Evolutionary conservation across 2,888 invertebrate species (phyloP).

Genomic region (Trichogramma evanescens): DNA sequence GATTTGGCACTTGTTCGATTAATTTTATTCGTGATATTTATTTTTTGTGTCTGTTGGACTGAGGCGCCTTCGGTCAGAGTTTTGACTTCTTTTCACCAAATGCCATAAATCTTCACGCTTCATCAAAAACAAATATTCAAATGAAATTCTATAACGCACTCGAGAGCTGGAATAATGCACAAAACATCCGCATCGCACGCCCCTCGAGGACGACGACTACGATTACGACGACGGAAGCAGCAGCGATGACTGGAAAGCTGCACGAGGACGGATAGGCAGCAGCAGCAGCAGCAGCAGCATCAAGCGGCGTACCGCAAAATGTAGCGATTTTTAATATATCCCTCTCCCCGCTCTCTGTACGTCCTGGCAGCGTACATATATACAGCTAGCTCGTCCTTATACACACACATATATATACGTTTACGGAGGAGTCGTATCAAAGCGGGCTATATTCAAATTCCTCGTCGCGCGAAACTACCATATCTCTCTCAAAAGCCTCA

Average conservation of each 20-base stretch:
- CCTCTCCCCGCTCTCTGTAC: background rate
- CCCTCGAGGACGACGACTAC: background rate
- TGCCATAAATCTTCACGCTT: background rate
- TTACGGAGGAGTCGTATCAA: slow-evolving; percentile 1
- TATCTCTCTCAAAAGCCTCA: background rate
- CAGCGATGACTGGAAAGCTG: too few relatives aligned
- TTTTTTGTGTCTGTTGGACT: too few relatives aligned
- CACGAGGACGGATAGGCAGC: too few relatives aligned
- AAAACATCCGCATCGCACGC: background rate
- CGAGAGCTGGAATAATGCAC: background rate
- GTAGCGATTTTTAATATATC: slow-evolving; percentile 15
- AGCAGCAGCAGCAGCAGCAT: background rate
- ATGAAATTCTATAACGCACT: slow-evolving; percentile 2
- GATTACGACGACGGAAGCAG: too few relatives aligned
- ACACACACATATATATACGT: too few relatives aligned
- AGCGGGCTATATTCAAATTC: slow-evolving; percentile 17
- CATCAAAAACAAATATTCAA: slow-evolving; percentile 12
- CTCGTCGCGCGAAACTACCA: slow-evolving; percentile 7
- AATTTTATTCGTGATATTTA: too few relatives aligned
- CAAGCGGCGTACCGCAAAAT: slow-evolving; percentile 4
- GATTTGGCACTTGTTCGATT: too few relatives aligned
- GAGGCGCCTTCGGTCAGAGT: too few relatives aligned
- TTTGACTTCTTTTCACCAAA: background rate
- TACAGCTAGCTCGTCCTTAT: too few relatives aligned
- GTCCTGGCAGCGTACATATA: too few relatives aligned